These are phyloP conservation scores for Oxytorus armatus DNA, from an alignment of 2,888 invertebrate genomes.

Conservation along the genomic window DNA sequence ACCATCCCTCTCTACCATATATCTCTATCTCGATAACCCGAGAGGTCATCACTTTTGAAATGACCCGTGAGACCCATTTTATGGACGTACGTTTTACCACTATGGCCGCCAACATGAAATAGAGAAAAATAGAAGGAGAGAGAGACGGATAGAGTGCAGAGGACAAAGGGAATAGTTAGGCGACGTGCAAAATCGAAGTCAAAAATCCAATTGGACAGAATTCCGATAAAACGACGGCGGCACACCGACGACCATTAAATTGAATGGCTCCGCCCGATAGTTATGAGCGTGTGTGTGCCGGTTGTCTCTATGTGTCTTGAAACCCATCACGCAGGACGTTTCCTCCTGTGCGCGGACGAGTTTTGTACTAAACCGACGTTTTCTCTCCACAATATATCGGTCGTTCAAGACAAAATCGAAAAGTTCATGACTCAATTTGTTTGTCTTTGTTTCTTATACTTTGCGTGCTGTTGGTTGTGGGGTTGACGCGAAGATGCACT, in stretches of 20 bases:
- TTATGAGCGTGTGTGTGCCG: constrained; percentile 10
- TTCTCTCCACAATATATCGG: not conserved
- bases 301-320: constrained; percentile 15
- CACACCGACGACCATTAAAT: constrained; percentile 75
- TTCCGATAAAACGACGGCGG: constrained; percentile 75
- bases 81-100: constrained; percentile 37
- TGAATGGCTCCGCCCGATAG: constrained; percentile 64
- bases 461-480: too few relatives aligned
- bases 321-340: constrained; percentile 32
- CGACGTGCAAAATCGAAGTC: constrained; percentile 72
- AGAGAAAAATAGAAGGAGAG: constrained; percentile 40
- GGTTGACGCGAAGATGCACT: too few relatives aligned
- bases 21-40: constrained; percentile 46
- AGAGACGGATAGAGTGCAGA: constrained; percentile 17
- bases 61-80: constrained; percentile 68
- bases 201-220: constrained; percentile 78
- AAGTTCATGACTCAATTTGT: not conserved
- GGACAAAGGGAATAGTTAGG: constrained; percentile 75
- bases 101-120: constrained; percentile 14
- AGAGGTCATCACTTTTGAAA: constrained; percentile 70
- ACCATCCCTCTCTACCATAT: constrained; percentile 6
- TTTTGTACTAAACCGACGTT: constrained; percentile 1
- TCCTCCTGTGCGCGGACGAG: constrained; percentile 30
- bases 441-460: too few relatives aligned
- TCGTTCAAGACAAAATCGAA: not conserved